Evolutionary conservation across 2,113 vertebrate genomes (phyloP).

Genomic region (Pteruthius melanotis): DNA sequence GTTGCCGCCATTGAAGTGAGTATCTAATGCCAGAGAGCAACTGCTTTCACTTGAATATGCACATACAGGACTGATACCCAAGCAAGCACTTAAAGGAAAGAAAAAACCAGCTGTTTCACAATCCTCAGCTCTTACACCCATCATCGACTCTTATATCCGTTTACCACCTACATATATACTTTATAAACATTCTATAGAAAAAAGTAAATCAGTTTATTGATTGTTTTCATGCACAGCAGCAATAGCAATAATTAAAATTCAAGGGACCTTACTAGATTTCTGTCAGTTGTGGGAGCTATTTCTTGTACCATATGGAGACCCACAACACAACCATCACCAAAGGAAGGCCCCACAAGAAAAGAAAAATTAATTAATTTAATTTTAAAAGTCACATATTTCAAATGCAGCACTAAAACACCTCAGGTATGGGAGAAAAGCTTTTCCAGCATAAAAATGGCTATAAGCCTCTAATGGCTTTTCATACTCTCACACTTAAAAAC

Average conservation of each 20-base stretch:
- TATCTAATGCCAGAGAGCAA: not conserved
- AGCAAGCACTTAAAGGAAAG: not conserved
- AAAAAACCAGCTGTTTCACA: not conserved
- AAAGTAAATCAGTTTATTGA: not conserved
- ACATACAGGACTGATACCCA: not conserved
- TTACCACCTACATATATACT: not conserved
- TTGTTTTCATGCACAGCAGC: not conserved
- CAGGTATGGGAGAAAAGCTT: not conserved
- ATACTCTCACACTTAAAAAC: not conserved
- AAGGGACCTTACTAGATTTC: not conserved
- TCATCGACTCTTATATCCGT: rapidly evolving
- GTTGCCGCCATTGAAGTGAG: not conserved
- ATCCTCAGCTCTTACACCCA: not conserved
- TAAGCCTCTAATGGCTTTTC: not conserved
- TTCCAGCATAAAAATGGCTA: not conserved
- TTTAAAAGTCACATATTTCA: not conserved
- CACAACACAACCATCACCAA: not conserved
- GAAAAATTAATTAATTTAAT: not conserved
- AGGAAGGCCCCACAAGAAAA: not conserved
- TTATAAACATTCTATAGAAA: not conserved
- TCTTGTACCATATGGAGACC: not conserved
- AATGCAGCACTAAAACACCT: not conserved
- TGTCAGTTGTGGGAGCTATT: not conserved
- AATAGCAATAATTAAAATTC: not conserved
- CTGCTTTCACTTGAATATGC: not conserved